Percentiles rank a stretch among this genome's conserved stretches.
phyloP scores from a whole-genome alignment of 1,140 invertebrate species.

The Mercenaria mercenaria region DNA sequence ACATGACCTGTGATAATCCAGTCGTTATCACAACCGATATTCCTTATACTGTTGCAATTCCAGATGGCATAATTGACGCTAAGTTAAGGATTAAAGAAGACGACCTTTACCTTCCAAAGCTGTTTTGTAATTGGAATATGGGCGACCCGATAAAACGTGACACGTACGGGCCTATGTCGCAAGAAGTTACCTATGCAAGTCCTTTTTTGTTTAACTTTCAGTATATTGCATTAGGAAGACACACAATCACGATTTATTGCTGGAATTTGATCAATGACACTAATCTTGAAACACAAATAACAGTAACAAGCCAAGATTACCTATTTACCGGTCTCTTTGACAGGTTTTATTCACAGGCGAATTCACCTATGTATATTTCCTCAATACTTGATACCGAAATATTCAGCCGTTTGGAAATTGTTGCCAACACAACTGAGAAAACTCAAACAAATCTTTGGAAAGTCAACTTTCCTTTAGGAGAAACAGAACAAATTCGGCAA shows the following conservation, averaged over 20 bases:
- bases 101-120: slow-evolving; percentile 15
- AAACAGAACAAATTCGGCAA: slow-evolving; percentile 15
- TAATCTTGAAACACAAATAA: not conserved
- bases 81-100: not conserved
- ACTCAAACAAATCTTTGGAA: slow-evolving; percentile 40
- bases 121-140: slow-evolving; percentile 38
- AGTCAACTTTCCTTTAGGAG: not conserved
- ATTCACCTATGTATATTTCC: slow-evolving; percentile 39
- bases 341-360: slow-evolving; percentile 29
- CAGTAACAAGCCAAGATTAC: slow-evolving; percentile 35
- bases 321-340: slow-evolving; percentile 49
- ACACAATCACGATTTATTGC: slow-evolving; percentile 33
- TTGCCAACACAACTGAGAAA: not conserved
- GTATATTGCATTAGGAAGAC: slow-evolving; percentile 48
- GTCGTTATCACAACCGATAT: not conserved
- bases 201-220: slow-evolving; percentile 37
- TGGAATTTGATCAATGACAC: slow-evolving; percentile 40
- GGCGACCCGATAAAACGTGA: slow-evolving; percentile 31
- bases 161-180: not conserved
- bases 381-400: slow-evolving; percentile 47
- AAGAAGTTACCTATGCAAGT: not conserved
- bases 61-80: slow-evolving; percentile 34
- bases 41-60: not conserved
- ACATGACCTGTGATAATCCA: slow-evolving; percentile 62
- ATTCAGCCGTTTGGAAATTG: slow-evolving; percentile 28